Base-by-base conservation (phyloP, 1,140 invertebrate species). In the Drosophila bocqueti region DNA sequence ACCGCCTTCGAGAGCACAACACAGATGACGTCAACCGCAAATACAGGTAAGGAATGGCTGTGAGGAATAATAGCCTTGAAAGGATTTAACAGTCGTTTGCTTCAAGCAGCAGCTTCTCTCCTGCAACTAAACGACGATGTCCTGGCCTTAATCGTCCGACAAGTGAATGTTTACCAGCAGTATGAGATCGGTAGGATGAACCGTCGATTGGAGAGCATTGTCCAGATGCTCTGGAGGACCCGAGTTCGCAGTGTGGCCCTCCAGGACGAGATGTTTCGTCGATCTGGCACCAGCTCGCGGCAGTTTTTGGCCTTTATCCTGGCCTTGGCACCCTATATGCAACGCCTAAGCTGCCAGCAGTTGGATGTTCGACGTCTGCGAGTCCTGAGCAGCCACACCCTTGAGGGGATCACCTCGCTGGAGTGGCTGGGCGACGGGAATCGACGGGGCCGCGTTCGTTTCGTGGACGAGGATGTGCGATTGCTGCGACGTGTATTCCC, bases 81-180 rank as follows among this genome's bases (percentile, higher is more conserved):
- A n/a, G 36, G 13, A 57, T 21, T 60, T 21, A 72, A 73, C 21
- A 49, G 16, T 26, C 21, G 2, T 26, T 34, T 7, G 10, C 36
- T 13, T 9, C 36, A 18, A 45, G 7, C 26, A 29, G n/a, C 74
- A 4, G 29, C 55, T 3, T 79, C 81, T 1, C 72, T 82, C 38
- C 68, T 87, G 65, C 81, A 91, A 40, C 72, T 91, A 5, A 91
- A 91, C 24, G 89, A 91, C 49, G 89, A 91, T 69, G 90, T 91
- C 11, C 31, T 91, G 67, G 72, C 73, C 9, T n/a, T 89, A 24
- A 91, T 91, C 24, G 21, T 91, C 18, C 24, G 76, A 15, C 68
- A 91, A 36, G 36, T 91, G 34, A 74, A 78, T 64, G 73, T 89
- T 5, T 81, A 81, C 45, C 81, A 91, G 40, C 89, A 91, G 54